Evolutionary conservation across 2,888 invertebrate species (phyloP).

Genomic region (Ischnus inquisitorius): DNA sequence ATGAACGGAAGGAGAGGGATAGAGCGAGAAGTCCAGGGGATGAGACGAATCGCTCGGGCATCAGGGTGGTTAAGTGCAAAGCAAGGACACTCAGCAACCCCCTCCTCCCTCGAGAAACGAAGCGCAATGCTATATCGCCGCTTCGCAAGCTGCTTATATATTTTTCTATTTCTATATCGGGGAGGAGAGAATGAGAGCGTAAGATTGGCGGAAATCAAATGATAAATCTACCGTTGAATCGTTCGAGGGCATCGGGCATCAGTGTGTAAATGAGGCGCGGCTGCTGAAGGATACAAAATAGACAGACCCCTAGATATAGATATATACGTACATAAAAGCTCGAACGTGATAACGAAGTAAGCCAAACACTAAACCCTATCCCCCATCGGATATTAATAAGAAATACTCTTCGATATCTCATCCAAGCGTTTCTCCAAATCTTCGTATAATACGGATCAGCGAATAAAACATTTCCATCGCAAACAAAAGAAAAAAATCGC

Average conservation of each 20-base stretch:
- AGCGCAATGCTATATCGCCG: neutral
- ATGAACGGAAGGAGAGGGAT: constrained; percentile 54
- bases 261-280: constrained; percentile 57
- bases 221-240: constrained; percentile 76
- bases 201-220: constrained; percentile 73
- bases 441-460: neutral
- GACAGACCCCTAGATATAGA: constrained; percentile 14
- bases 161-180: constrained; percentile 52
- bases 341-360: constrained; percentile 48
- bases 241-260: constrained; percentile 41
- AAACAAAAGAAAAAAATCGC: constrained; percentile 2
- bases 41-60: constrained; percentile 29
- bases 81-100: constrained; percentile 34
- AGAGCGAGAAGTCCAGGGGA: constrained; percentile 25
- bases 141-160: constrained; percentile 31
- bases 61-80: constrained; percentile 53
- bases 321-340: constrained; percentile 15
- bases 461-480: constrained; percentile 22
- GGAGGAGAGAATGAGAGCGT: constrained; percentile 55
- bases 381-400: constrained; percentile 78
- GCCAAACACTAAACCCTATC: constrained; percentile 73
- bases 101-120: neutral
- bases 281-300: constrained; percentile 62
- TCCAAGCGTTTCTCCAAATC: constrained; percentile 2
- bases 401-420: constrained; percentile 71